A percentile compares a stretch with the other conserved stretches of the same genome.
These are phyloP conservation scores for Anastrepha ludens DNA, from an alignment of 1,140 invertebrate genomes.

Conservation along the genomic window DNA sequence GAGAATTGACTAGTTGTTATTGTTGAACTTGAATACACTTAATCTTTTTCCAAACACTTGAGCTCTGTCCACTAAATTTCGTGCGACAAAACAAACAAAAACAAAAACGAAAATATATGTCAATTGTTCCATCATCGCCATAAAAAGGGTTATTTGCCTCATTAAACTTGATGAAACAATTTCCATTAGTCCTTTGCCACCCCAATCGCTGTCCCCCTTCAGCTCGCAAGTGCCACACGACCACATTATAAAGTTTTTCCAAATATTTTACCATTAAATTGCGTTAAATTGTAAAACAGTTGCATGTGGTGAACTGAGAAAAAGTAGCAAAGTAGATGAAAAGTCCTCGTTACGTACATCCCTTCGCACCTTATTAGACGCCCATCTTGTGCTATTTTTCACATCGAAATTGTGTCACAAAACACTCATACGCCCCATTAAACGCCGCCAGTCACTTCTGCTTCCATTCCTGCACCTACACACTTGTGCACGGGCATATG, in stretches of 20 bases:
- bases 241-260: conserved; percentile 44
- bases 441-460: conserved; percentile 4
- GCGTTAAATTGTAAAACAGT: conserved; percentile 30
- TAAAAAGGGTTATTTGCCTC: conserved; percentile 55
- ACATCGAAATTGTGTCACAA: conserved; percentile 45
- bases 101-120: not conserved
- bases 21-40: too few species aligned
- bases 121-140: conserved; percentile 16
- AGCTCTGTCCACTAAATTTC: not conserved
- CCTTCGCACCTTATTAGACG: conserved; percentile 20
- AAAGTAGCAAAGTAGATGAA: not conserved
- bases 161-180: conserved; percentile 55
- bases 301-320: not conserved
- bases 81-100: too few species aligned
- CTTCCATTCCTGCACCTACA: conserved; percentile 3
- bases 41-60: not conserved
- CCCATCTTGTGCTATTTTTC: conserved; percentile 49
- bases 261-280: conserved; percentile 52
- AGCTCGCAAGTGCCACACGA: not conserved
- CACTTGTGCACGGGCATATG: not conserved
- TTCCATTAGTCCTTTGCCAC: conserved; percentile 35
- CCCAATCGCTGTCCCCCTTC: not conserved
- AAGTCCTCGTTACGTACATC: not conserved
- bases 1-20: too few species aligned
- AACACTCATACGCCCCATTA: conserved; percentile 49